These are phyloP conservation scores for Aphrophora alni DNA, from an alignment of 2,888 invertebrate species.

Conservation along the genomic window DNA sequence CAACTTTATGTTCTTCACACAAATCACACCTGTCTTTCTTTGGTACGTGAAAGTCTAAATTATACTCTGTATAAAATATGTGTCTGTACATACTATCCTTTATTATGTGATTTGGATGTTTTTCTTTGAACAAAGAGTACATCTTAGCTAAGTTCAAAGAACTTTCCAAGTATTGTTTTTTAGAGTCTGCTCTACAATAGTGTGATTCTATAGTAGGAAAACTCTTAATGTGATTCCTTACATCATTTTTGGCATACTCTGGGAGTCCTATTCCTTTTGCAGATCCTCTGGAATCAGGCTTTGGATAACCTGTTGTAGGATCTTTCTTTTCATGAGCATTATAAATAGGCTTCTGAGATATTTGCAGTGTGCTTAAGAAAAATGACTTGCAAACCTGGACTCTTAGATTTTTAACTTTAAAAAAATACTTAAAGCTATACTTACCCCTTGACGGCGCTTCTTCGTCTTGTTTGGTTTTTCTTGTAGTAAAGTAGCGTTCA, in stretches of 20 bases:
- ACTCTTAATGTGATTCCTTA: conserved; percentile 11
- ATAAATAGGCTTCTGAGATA: conserved; percentile 10
- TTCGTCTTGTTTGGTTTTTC: background rate
- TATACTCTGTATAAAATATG: background rate
- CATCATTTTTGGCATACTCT: conserved; percentile 16
- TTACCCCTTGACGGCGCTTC: background rate
- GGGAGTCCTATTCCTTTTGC: background rate
- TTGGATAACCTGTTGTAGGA: background rate
- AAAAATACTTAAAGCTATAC: background rate
- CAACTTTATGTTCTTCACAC: too few relatives aligned
- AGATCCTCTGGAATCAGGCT: background rate
- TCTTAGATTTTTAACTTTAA: background rate
- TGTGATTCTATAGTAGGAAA: conserved; percentile 9
- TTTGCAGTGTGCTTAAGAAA: conserved; percentile 2
- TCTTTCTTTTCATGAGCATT: conserved; percentile 9
- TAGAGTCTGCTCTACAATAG: background rate
- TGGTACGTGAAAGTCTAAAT: too few relatives aligned
- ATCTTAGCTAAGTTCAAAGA: conserved; percentile 1
- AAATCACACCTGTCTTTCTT: too few relatives aligned
- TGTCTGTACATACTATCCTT: conserved; percentile 3
- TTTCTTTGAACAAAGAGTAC: background rate
- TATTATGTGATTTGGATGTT: background rate
- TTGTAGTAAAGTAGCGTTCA: too few relatives aligned
- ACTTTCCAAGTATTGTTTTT: conserved; percentile 10
- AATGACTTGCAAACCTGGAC: conserved; percentile 9